Evolutionary conservation across 2,797 vertebrate species (phyloP), one percentile per base, ranked within the genome.

Genomic region (Phataginus tetradactyla): DNA sequence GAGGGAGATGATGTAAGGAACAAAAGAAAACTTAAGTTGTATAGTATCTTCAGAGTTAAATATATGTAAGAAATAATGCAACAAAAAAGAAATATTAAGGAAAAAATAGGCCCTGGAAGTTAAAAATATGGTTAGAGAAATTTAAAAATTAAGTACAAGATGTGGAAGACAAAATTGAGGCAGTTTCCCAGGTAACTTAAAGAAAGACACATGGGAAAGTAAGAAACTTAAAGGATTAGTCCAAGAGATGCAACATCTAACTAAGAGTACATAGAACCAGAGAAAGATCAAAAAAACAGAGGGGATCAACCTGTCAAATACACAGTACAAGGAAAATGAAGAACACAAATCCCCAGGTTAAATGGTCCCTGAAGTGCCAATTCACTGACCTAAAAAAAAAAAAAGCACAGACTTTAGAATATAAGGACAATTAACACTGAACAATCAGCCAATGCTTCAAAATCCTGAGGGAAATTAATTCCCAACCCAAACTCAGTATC

Each of bases 341-440:
- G 37, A 71, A 55, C 21, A 77, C 1, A 18, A 83, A 81, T 42
- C 79, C 69, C 63, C 10, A 27, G 25, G 51, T 23, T 45, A 72
- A 84, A 84, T 4, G 23, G 42, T 57, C 42, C 29, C 49, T 68
- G 42, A 32, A 75, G 11, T 51, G 55, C 51, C 57, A 68, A 74
- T 37, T 68, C 55, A 71, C 8, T 89, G 63, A 75, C 23, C 45
- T 57, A 29, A 49, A 1, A 61, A 1, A 61, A 72, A 45, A 45
- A 37, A 39, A 64, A 29, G 1, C 25, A 63, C 53, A 75, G 12
- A 51, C 18, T 90, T 61, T 32, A 93, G 55, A 55, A 66, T 11
- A 63, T 42, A 84, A 86, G 49, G 11, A 84, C 39, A 95, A 69
- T 49, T 51, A 84, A 78, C n/a, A 96, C n/a, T 39, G 27, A 81